Base-by-base conservation (phyloP, 2,113 vertebrate species). In the Ophthalmolycus amberensis region DNA sequence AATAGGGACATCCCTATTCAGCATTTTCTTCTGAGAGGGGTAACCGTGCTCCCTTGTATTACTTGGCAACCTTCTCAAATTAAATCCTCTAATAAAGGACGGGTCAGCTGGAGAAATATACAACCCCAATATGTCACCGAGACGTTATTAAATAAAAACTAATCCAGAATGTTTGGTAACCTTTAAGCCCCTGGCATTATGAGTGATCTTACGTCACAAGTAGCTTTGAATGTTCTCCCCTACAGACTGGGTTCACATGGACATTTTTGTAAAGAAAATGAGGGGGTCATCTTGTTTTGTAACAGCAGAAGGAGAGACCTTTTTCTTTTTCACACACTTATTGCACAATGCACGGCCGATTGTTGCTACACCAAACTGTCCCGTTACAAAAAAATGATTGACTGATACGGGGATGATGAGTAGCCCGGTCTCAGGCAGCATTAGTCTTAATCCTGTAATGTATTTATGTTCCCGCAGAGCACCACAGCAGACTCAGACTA, bases 401-500 rank as follows among this genome's bases (percentile, higher is more conserved):
- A 52, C 69, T 67, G 75, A 80, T 52, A 40, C 18, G 48, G 48
- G 62, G 62, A 67, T 42, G 77, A 85, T 52, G 75, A 52, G 72
- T 38, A 38, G 42, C 72, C 29, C 10, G 1, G 76, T 34, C 25
- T 70, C 70, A 38, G 74, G 71, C 71, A 20, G 29, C 44, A 65
- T 54, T 73, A 7, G 6, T 38, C 78, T 84, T 84, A 80, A 87
- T 90, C 80, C 4, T n/a, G 63, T 85, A 58, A 89, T 56, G 71
- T 86, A 81, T 86, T 86, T 77, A 87, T 67, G 67, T 75, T 73
- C 60, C 54, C 66, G 79, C 84, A 73, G 74, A 64, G 46, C 50
- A n/a, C 46, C 27, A 16, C 37, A 18, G 38, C 66, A 9, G 65
- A 37, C 32, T 20, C 48, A 32, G 71, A 68, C 44, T 5, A 18